Evolutionary conservation across 2,113 vertebrate species (phyloP).

Genomic region (Lipophrys pholis): DNA sequence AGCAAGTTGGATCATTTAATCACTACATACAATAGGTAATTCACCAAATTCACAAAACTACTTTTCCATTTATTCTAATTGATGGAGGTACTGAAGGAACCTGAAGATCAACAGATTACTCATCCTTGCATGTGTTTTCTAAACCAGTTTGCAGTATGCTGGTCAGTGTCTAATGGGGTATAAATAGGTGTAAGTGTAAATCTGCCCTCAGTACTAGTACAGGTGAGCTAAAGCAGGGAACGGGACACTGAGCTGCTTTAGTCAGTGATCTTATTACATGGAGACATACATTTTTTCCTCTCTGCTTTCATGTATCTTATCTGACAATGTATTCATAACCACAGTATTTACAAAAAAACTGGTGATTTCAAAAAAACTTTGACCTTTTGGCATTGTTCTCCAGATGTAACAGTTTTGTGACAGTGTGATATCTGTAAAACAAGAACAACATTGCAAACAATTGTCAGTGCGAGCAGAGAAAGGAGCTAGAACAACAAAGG

Average conservation of each 20-base stretch:
- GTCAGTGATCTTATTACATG: constrained; percentile 61
- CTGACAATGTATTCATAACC: too few species aligned
- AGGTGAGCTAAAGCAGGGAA: constrained; percentile 46
- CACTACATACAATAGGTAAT: too few species aligned
- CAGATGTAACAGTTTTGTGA: constrained; percentile 20
- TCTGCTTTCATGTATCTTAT: too few species aligned
- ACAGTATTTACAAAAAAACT: not conserved
- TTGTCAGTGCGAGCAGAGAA: constrained; percentile 27
- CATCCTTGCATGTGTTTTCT: constrained; percentile 30
- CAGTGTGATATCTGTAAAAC: constrained; percentile 36
- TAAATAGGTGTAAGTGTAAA: constrained; percentile 56
- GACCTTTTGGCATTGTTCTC: not conserved
- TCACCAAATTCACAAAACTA: too few species aligned
- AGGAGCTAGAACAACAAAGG: constrained; percentile 53
- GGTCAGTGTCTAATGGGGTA: constrained; percentile 40
- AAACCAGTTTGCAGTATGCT: constrained; percentile 24
- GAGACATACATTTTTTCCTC: too few species aligned
- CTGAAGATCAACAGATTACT: constrained; percentile 18
- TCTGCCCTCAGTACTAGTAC: constrained; percentile 31
- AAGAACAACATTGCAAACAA: constrained; percentile 53
- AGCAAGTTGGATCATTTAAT: too few species aligned
- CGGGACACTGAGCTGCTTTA: constrained; percentile 44
- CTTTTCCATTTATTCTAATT: too few species aligned
- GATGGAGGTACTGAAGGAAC: not conserved
- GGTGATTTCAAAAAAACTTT: not conserved